These are phyloP conservation scores for Haplochromis vanheusdeni DNA, from an alignment of 2,113 vertebrate genomes.

Conservation along the genomic window DNA sequence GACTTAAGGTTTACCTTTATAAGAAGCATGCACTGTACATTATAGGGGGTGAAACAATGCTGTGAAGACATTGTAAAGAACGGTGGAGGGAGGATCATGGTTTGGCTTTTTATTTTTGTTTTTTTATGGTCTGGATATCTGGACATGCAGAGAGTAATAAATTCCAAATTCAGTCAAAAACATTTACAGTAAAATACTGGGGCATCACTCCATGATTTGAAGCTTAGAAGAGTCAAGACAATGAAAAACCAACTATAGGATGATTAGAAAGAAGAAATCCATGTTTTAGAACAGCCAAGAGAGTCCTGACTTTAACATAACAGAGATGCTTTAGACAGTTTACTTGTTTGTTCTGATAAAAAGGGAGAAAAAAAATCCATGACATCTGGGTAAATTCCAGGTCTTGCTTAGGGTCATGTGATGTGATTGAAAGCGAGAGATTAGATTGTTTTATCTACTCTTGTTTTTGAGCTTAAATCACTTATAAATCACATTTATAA, in stretches of 20 bases:
- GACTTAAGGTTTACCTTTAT: not conserved
- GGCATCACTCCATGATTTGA: not conserved
- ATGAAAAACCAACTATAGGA: not conserved
- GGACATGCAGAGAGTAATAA: not conserved
- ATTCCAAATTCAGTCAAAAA: not conserved
- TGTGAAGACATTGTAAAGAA: not conserved
- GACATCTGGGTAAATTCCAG: not conserved
- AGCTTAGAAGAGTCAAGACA: not conserved
- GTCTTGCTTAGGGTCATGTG: not conserved
- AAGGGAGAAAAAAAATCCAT: not conserved
- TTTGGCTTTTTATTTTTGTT: not conserved
- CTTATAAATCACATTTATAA: no score
- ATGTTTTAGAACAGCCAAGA: not conserved
- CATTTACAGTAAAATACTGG: not conserved
- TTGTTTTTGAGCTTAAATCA: not conserved
- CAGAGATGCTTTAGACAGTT: not conserved
- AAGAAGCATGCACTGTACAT: not conserved
- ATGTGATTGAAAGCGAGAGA: not conserved
- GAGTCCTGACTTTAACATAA: not conserved
- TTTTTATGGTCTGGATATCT: not conserved
- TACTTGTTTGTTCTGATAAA: not conserved
- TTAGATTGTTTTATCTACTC: not conserved
- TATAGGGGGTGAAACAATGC: not conserved
- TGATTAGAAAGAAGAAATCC: not conserved
- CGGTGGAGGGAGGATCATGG: not conserved